Base-by-base conservation (phyloP, 92 coral and sea anemone genomes). In the Palythoa grandis region DNA sequence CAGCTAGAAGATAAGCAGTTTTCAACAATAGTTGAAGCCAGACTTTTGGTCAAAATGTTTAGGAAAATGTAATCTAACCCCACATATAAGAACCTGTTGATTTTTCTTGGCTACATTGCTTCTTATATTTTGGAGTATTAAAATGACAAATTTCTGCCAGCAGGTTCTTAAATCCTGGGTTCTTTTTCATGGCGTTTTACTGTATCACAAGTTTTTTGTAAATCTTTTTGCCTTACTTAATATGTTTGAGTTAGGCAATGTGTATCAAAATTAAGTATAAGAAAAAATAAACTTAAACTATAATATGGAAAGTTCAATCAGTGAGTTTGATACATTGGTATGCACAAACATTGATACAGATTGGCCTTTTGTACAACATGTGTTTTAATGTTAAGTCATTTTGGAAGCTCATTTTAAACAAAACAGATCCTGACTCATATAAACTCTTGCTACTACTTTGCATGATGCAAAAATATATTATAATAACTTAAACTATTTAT, bases 371-470 rank as follows among this genome's bases (percentile, higher is more conserved):
- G 29, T 63, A 63, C 69, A n/a, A 63, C 69, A 63, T 63, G 69
- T 63, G 69, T 63, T 63, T 63, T 63, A 63, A 63, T 63, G 69
- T 63, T 63, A 23, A 10, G 69, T 63, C 35, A 63, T 63, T 63
- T 63, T 63, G 69, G 69, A 63, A 63, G 35, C 69, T 63, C 69
- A 20, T 19, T 63, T 63, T 20, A n/a, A 19, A 63, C 69, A 63
- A 63, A 63, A 70, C 75, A 70, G 50, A 70, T 70, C 52, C 75
- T 70, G 50, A 70, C 75, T 70, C 50, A 25, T 70, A 35, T 70
- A 35, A 70, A 70, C 75, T 70, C 75, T 70, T 70, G 50, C 75
- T 70, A 70, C 75, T 70, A 70, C 75, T 39, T 70, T 70, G 20
- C 75, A 70, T 70, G 75, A 70, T 70, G 48, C 50, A 70, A 70